Evolutionary conservation across 2,888 invertebrate genomes (phyloP).

Genomic region (Griposia aprilina): DNA sequence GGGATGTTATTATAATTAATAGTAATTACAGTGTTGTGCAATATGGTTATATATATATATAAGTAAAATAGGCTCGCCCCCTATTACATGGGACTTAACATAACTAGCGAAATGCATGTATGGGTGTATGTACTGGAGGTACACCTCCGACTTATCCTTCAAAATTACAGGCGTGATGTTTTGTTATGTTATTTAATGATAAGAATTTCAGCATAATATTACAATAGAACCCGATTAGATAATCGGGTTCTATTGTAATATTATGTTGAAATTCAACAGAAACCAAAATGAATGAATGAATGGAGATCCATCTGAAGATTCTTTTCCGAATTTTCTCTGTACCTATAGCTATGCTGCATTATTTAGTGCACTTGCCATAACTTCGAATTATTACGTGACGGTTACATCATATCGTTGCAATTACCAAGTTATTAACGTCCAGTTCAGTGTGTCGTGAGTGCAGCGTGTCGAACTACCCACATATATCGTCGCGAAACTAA

Average conservation of each 20-base stretch:
- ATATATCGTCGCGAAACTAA: constrained; percentile 59
- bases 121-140: too few species aligned
- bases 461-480: constrained; percentile 32
- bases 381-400: constrained; percentile 6
- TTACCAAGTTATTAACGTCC: constrained; percentile 19
- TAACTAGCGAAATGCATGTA: too few species aligned
- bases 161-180: too few species aligned
- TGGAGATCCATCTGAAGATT: neutral
- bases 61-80: too few species aligned
- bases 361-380: neutral
- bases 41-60: too few species aligned
- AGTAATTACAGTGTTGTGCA: neutral
- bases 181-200: neutral
- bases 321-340: neutral
- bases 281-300: too few species aligned
- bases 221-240: neutral
- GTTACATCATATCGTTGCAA: constrained; percentile 13
- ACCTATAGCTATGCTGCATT: too few species aligned
- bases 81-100: too few species aligned
- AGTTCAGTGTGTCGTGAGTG: constrained; percentile 32
- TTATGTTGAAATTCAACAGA: too few species aligned
- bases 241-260: too few species aligned
- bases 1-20: neutral
- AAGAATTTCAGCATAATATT: neutral
- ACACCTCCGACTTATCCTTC: too few species aligned